Evolutionary conservation across 2,113 vertebrate species (phyloP), one percentile per base, ranked within the genome.

Genomic region (Scomber colias): DNA sequence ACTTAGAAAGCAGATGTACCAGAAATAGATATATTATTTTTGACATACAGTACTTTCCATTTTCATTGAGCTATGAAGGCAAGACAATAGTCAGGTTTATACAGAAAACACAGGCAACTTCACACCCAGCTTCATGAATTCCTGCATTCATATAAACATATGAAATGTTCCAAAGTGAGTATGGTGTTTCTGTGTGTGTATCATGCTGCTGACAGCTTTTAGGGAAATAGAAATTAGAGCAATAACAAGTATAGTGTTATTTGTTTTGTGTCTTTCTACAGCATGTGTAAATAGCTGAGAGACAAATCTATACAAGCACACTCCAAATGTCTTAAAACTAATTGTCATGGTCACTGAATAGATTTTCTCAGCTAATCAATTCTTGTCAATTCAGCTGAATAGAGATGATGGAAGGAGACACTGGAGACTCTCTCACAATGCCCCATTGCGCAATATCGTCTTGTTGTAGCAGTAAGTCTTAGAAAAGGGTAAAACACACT

Each of bases 291-390:
- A 40, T 50, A 63, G 40, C 24, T 46, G 27, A n/a, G 45, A 55
- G 61, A 62, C 35, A 59, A 51, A 67, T 45, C 9, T 31, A 15
- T 44, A 57, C 59, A 56, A 14, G 12, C 31, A 53, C 35, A 40
- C 35, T 40, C 35, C 9, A 40, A 40, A 40, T 9, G 44, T 65
- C 17, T 49, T 35, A n/a, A 61, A 73, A 59, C 4, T 64, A 15
- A 63, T 3, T 35, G 74, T 71, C 31, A 76, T 6, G 67, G 12
- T 48, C 57, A 24, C 56, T 75, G 50, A 46, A 10, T 56, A 45
- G 11, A 70, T 51, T 61, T 77, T 69, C 73, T 60, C 56, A 40
- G 45, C 45, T 30, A 87, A 85, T 87, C 77, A 84, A 82, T 89
- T 81, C 62, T 59, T 79, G 76, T 84, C 49, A 72, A 51, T 68